A percentile compares a stretch with the other conserved stretches of the same genome.
Conservation (phyloP, 2,113 vertebrate species). For the Benitochromis conjunctus region DNA sequence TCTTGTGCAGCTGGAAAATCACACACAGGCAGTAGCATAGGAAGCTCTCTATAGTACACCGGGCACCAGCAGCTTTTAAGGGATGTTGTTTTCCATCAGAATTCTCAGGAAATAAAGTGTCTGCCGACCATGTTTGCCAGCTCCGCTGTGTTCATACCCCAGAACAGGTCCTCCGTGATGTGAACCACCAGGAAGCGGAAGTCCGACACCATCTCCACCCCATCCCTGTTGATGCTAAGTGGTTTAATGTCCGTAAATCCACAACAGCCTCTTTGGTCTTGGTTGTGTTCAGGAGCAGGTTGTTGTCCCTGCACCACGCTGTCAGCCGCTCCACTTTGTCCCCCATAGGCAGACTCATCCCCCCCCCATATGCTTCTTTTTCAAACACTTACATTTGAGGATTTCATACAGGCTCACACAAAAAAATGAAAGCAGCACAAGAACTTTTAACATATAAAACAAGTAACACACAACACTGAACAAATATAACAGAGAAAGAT, state of each 20-base stretch:
- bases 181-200: background rate
- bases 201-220: background rate
- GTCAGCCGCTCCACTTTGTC: background rate
- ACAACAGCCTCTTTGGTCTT: background rate
- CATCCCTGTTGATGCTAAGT: background rate
- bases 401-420: background rate
- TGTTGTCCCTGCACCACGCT: background rate
- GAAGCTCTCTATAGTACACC: background rate
- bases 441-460: background rate
- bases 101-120: background rate
- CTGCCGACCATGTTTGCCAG: background rate
- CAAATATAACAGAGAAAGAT: background rate
- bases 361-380: background rate
- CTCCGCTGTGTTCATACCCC: background rate
- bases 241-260: background rate
- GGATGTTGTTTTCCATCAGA: background rate
- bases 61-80: background rate
- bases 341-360: background rate
- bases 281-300: background rate
- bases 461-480: background rate
- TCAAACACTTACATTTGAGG: background rate
- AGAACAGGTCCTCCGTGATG: background rate
- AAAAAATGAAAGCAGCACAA: background rate
- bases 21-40: background rate
- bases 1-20: background rate